Percentiles rank a stretch among this genome's conserved stretches.
phyloP scores from a whole-genome alignment of 2,797 vertebrate genomes.

The Enteromius unitaeniatus region DNA sequence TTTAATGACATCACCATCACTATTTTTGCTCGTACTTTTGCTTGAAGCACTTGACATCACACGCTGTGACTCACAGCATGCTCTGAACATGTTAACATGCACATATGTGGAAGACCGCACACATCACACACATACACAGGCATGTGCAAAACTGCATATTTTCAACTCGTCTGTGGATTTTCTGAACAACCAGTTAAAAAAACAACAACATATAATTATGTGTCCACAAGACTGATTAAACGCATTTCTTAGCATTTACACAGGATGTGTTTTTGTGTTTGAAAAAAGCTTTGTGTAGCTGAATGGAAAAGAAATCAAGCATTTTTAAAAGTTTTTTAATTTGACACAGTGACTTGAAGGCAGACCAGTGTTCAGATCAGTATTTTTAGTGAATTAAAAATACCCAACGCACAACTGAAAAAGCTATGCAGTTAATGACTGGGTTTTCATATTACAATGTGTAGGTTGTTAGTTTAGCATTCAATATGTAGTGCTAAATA shows the following conservation, averaged over 20 bases:
- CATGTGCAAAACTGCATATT: slow-evolving; percentile 18
- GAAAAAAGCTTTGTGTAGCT: neutral
- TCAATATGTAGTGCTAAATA: neutral
- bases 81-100: slow-evolving; percentile 25
- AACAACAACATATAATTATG: neutral
- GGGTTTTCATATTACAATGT: neutral
- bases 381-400: neutral
- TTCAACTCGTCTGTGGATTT: neutral
- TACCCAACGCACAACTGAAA: neutral
- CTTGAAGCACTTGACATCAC: slow-evolving; percentile 38
- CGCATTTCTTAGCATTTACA: neutral
- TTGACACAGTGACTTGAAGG: neutral
- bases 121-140: slow-evolving; percentile 5
- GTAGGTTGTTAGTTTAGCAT: neutral
- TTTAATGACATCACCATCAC: slow-evolving; percentile 38
- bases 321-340: neutral
- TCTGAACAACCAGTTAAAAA: neutral
- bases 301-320: neutral
- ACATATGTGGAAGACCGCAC: slow-evolving; percentile 1
- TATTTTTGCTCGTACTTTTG: slow-evolving; percentile 38
- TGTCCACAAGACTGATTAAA: neutral
- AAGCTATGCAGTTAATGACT: neutral
- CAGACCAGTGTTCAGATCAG: neutral
- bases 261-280: neutral
- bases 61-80: slow-evolving; percentile 35